Base-by-base conservation (phyloP, 2,797 vertebrate genomes). In the Tympanoctomys barrerae region DNA sequence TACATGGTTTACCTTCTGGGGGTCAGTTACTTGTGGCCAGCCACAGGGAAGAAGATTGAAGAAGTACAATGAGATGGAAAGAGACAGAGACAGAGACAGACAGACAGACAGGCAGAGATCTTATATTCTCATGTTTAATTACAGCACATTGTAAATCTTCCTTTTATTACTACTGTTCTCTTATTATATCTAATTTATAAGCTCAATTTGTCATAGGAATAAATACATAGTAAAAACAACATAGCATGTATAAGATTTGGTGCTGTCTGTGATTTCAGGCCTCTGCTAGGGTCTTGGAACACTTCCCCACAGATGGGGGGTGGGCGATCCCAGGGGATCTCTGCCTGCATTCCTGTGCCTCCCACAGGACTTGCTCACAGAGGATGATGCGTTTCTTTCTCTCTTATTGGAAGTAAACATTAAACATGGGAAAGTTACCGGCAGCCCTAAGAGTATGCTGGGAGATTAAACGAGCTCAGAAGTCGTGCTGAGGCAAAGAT, bases 401-500 rank as follows among this genome's bases (percentile, higher is more conserved):
- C 97, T 97, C 97, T 95, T 87, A 94, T 97, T 54, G 87, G 96
- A 98, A 98, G 97, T 96, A 97, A 96, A 89, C 89, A 94, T 96
- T 88, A 97, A 98, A 96, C 93, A 91, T 14, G 78, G 86, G 81
- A 91, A 96, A 70, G 64, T 91, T 98, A 98, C 97, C 95, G 96
- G 31, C 66, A 75, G 97, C 90, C 93, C 91, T 95, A 94, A 96
- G 90, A 93, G 96, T 88, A 94, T 96, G 95, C 97, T 93, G 95
- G 94, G 95, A 96, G 93, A 90, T 97, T 98, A 97, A 98, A 98
- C 2, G 83, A 98, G 87, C 96, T 96, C 39, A 2, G 68, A 96
- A 98, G 94, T 94, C 90, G 97, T 97, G 97, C 93, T 92, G 97
- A 98, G 95, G 89, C 95, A 96, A 97, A 98, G 94, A 92, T 81